These are phyloP conservation scores for Meiosimyza decipiens DNA, from an alignment of 2,888 invertebrate species.

Conservation along the genomic window DNA sequence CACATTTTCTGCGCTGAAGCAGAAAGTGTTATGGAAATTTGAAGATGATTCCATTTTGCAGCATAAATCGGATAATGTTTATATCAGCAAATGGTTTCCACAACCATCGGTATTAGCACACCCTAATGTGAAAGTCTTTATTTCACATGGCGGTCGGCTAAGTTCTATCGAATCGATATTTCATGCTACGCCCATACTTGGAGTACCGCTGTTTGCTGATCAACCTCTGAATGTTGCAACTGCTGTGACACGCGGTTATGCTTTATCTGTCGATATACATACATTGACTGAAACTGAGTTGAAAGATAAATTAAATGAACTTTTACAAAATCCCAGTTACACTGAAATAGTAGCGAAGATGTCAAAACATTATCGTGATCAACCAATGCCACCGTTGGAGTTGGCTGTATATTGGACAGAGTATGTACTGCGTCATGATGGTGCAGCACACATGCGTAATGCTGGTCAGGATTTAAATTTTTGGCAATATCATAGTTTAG, in stretches of 20 bases:
- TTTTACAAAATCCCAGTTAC: conserved; percentile 46
- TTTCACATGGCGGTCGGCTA: conserved; percentile 70
- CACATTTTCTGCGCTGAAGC: conserved; percentile 29
- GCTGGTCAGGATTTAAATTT: conserved; percentile 51
- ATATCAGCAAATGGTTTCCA: conserved; percentile 61
- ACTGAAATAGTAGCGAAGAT: conserved; percentile 41
- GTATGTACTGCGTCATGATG: conserved; percentile 55
- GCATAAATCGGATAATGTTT: conserved; percentile 52
- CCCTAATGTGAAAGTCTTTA: conserved; percentile 65
- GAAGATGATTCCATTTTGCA: conserved; percentile 53
- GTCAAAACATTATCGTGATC: conserved; percentile 48
- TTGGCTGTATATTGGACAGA: conserved; percentile 60
- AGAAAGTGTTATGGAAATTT: conserved; percentile 60
- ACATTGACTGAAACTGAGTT: conserved; percentile 41
- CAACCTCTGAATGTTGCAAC: conserved; percentile 58
- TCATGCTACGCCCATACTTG: conserved; percentile 66
- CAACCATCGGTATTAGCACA: conserved; percentile 63
- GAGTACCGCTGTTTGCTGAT: conserved; percentile 64
- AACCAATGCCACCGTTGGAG: conserved; percentile 52
- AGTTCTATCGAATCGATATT: conserved; percentile 67
- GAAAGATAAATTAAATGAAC: conserved; percentile 39
- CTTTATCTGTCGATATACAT: conserved; percentile 49
- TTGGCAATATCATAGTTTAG: conserved; percentile 53
- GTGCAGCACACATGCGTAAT: conserved; percentile 53
- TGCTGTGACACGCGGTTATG: conserved; percentile 53